Percentiles rank a stretch among this genome's conserved stretches.
phyloP scores from a whole-genome alignment of 37 sponge, comb jelly and placozoan genomes.

The Corticium candelabrum region DNA sequence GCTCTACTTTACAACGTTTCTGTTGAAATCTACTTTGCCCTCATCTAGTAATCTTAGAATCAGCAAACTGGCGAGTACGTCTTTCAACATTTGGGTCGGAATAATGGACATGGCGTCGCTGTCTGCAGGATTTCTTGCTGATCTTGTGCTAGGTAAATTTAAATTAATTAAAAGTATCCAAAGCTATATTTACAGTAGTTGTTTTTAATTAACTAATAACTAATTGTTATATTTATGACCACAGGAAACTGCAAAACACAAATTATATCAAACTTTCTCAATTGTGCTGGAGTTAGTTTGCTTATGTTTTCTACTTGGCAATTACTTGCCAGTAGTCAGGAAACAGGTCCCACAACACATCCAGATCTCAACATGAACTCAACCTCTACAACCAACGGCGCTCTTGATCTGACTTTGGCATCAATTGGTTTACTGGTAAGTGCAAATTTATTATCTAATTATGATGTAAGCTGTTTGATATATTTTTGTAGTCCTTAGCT shows the following conservation, averaged over 20 bases:
- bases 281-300: slow-evolving; percentile 13
- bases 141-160: slow-evolving; percentile 31
- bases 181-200: not conserved
- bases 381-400: too few relatives aligned
- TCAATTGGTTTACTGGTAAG: not conserved
- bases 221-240: not conserved
- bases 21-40: slow-evolving; percentile 9
- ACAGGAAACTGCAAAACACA: slow-evolving; percentile 54
- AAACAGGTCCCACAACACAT: not conserved
- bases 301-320: slow-evolving; percentile 52
- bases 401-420: not conserved
- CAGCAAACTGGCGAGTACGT: slow-evolving; percentile 18
- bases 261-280: slow-evolving; percentile 10
- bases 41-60: slow-evolving; percentile 7
- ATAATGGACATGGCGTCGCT: slow-evolving; percentile 33
- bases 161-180: too few relatives aligned
- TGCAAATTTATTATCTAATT: not conserved
- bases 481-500: slow-evolving; percentile 36
- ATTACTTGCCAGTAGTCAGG: not conserved
- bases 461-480: not conserved
- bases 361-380: too few relatives aligned
- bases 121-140: slow-evolving; percentile 49
- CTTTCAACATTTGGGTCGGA: slow-evolving; percentile 40
- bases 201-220: not conserved
- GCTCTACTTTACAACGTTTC: slow-evolving; percentile 41